Evolutionary conservation across 2,888 invertebrate species (phyloP).

Genomic region (Unio delphinus): DNA sequence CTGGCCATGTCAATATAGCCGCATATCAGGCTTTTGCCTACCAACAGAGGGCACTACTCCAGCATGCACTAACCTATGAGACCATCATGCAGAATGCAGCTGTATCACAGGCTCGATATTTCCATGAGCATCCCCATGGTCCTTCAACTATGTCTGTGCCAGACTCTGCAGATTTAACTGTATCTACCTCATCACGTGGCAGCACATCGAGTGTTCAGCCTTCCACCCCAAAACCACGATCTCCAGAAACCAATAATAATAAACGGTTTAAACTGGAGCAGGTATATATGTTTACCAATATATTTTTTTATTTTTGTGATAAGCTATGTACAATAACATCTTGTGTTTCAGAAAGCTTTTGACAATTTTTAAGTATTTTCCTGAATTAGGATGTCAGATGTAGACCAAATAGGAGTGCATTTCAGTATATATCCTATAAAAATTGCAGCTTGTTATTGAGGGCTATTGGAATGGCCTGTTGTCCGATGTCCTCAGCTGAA

Average conservation of each 20-base stretch:
- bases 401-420: no score
- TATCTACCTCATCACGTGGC: conserved; percentile 36
- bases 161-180: conserved; percentile 25
- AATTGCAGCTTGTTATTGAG: no score
- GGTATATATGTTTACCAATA: conserved; percentile 21
- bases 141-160: conserved; percentile 12
- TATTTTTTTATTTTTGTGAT: background rate
- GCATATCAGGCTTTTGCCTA: conserved; percentile 62
- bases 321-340: background rate
- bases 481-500: no score
- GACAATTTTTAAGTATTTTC: no score
- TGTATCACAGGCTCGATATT: conserved; percentile 32
- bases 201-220: conserved; percentile 25
- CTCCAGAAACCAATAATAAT: conserved; percentile 6
- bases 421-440: no score
- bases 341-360: no score
- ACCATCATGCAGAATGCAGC: conserved; percentile 56
- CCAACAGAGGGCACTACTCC: conserved; percentile 59
- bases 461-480: no score
- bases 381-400: no score
- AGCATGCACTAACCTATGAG: conserved; percentile 62
- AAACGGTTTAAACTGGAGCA: conserved; percentile 55
- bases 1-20: conserved; percentile 55
- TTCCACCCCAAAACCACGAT: conserved; percentile 19
- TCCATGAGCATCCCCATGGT: conserved; percentile 17